Conservation (phyloP, 2,113 vertebrate species). For the Rhinoptilus africanus region DNA sequence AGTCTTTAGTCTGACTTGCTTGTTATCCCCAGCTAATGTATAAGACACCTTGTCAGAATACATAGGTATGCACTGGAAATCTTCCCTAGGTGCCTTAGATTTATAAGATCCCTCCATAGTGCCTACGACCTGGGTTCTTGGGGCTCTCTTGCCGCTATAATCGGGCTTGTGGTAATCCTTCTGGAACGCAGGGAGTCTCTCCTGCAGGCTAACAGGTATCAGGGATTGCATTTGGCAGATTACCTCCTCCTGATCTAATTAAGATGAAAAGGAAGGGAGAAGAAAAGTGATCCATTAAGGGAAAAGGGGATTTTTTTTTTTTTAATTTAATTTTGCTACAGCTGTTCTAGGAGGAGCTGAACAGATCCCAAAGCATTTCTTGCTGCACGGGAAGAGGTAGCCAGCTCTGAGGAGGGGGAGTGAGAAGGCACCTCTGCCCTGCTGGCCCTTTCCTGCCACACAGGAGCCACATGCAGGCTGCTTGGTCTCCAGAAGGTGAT, state of each 20-base stretch:
- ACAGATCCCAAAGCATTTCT: not conserved
- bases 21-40: not conserved
- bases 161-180: not conserved
- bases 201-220: not conserved
- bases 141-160: not conserved
- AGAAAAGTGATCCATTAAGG: not conserved
- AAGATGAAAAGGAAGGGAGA: not conserved
- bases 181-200: not conserved
- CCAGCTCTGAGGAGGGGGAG: not conserved
- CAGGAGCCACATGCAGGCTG: rapidly evolving
- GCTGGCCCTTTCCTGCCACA: not conserved
- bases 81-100: not conserved
- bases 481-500: not conserved
- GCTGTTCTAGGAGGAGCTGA: not conserved
- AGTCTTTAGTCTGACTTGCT: not conserved
- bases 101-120: not conserved
- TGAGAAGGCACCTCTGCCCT: not conserved
- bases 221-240: not conserved
- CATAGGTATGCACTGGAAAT: not conserved
- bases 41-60: not conserved
- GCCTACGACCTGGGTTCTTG: not conserved
- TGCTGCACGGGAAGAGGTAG: not conserved
- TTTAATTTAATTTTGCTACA: not conserved
- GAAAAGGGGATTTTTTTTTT: not conserved
- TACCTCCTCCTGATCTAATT: not conserved